phyloP scores from a whole-genome alignment of 2,113 vertebrate genomes.

The Datnioides undecimradiatus region DNA sequence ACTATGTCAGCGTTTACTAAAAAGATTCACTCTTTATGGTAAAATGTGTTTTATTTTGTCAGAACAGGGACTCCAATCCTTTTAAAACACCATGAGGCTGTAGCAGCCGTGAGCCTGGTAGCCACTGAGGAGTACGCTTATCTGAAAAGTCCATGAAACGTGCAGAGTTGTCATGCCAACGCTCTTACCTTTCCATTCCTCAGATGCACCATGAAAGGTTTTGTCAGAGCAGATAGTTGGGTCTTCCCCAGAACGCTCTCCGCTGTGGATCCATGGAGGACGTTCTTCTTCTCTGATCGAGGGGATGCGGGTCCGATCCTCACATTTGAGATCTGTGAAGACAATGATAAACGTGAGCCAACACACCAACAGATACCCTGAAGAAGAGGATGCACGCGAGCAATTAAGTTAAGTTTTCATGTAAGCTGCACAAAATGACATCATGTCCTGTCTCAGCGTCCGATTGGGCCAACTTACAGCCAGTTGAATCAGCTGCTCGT shows the following conservation, averaged over 20 bases:
- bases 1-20: not conserved
- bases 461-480: slow-evolving; percentile 76
- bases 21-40: not conserved
- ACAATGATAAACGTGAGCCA: not conserved
- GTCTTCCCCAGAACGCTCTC: slow-evolving; percentile 86
- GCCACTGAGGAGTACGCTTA: no score
- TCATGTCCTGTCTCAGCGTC: not conserved
- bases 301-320: slow-evolving; percentile 84
- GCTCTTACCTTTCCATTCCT: slow-evolving; percentile 91
- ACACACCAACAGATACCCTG: not conserved
- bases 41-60: not conserved
- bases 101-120: no score
- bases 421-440: not conserved
- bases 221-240: slow-evolving; percentile 87
- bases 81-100: no score
- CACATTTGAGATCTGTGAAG: slow-evolving; percentile 89
- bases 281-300: slow-evolving; percentile 84
- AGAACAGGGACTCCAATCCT: no score
- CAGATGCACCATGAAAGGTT: slow-evolving; percentile 90
- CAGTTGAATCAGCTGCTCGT: slow-evolving; percentile 91
- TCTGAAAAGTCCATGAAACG: not conserved
- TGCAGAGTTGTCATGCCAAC: no score
- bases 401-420: no score
- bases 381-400: not conserved
- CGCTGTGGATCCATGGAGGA: slow-evolving; percentile 87